Percentiles rank a stretch among this genome's conserved stretches.
Conservation (phyloP, 2,113 vertebrate species). For the Leptobrachium ailaonicum region DNA sequence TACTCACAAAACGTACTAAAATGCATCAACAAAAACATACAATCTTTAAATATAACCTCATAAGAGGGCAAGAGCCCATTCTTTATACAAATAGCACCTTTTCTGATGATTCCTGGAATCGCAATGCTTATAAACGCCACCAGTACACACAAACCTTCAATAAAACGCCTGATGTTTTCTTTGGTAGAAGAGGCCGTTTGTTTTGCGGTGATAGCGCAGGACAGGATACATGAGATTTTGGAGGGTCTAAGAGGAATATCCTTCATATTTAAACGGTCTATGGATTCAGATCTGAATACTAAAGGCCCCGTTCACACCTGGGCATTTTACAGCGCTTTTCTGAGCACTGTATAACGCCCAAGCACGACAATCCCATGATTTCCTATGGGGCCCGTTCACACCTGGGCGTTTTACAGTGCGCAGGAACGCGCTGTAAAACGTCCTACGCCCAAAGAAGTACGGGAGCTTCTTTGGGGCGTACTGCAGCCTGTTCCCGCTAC, state of each 20-base stretch:
- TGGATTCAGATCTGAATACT: no score
- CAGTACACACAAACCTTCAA: neutral
- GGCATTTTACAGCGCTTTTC: no score
- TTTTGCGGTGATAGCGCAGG: neutral
- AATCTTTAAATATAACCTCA: conserved; percentile 18
- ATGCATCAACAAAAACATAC: neutral
- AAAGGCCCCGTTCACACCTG: no score
- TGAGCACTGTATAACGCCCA: no score
- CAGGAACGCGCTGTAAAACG: no score
- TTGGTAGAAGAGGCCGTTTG: neutral
- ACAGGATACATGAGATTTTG: neutral
- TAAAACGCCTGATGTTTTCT: neutral
- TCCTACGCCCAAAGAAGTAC: no score
- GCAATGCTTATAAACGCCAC: neutral
- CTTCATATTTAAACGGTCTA: neutral
- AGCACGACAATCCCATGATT: no score
- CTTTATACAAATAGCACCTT: conserved; percentile 1
- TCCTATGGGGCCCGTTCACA: no score
- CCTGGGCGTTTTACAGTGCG: no score
- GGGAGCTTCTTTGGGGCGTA: no score
- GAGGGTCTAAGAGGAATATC: neutral
- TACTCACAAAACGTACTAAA: neutral
- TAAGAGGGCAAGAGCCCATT: neutral
- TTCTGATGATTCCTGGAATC: conserved; percentile 4
- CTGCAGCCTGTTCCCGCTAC: no score